A percentile compares a stretch with the other conserved stretches of the same genome.
phyloP scores from a whole-genome alignment of 1,140 invertebrate species.

The Ditylenchus dipsaci region DNA sequence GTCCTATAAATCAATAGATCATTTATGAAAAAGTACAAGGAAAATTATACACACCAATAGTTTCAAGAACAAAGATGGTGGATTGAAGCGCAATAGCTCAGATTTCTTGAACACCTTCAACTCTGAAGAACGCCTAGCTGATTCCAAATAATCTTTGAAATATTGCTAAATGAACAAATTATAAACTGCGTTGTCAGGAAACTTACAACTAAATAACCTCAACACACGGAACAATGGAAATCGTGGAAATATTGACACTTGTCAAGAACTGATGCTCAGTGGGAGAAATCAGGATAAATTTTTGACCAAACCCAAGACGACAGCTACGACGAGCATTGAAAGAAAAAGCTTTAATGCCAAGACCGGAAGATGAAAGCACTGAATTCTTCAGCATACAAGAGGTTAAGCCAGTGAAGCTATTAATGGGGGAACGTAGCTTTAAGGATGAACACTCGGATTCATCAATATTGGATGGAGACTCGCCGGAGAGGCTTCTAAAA shows the following conservation, averaged over 20 bases:
- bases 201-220: background rate
- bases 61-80: slow-evolving; percentile 12
- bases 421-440: slow-evolving; percentile 7
- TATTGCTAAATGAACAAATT: slow-evolving; percentile 9
- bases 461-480: background rate
- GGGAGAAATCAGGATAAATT: slow-evolving; percentile 3
- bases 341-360: background rate
- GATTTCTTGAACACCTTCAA: background rate
- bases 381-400: background rate
- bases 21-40: no score
- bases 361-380: background rate
- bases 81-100: slow-evolving; percentile 10
- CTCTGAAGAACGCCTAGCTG: background rate
- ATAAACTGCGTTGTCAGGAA: background rate
- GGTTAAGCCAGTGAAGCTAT: background rate
- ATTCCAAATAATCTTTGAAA: slow-evolving; percentile 1
- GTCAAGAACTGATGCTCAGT: background rate
- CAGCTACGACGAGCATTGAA: slow-evolving; percentile 3
- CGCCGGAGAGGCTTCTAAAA: slow-evolving; percentile 1
- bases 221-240: slow-evolving; percentile 7
- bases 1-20: no score
- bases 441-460: background rate
- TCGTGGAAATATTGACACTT: background rate
- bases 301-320: slow-evolving; percentile 17
- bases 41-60: background rate